Evolutionary conservation across 1,140 invertebrate genomes (phyloP), one percentile per base, ranked within the genome.

Genomic region (Sipha flava): DNA sequence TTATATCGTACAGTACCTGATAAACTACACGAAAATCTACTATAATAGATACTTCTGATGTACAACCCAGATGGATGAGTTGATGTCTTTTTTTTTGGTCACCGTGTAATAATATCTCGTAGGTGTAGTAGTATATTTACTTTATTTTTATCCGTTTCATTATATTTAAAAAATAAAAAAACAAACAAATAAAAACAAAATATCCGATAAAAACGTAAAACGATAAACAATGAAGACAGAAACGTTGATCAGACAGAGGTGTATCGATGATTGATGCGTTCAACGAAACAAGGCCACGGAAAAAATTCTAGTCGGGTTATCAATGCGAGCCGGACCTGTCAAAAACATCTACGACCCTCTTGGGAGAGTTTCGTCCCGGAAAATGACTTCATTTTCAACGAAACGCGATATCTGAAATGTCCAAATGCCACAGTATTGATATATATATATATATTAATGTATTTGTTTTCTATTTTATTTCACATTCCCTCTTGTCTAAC

Each of bases 261-360:
- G 70, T 54, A 37, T 54, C 21, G 49, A 75, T 52, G 45, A 52
- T 75, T 75, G 49, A 75, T 75, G 72, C n/a, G 12, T 2, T 16
- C 47, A 26, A n/a, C 26, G 66, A 6, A 23, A n/a, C n/a, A 9
- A 23, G 23, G n/a, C 66, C 16, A 14, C 23, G 21, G 43, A 21
- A 31, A 49, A 16, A 3, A n/a, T 21, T 54, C 16, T 14, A 10
- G 26, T 26, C 40, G 43, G 47, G 70, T 52, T 73, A 73, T 73
- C 72, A 75, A 75, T 37, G 31, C 52, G 18, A 16, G 68, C 45
- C 26, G 43, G 72, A 23, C 72, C 72, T 75, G 72, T 75, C 72
- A 75, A 57, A 54, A 75, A 75, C 72, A 75, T 75, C 26, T 34
- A 75, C 31, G 49, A 54, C 72, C 31, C 72, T 54, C 72, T 2